Evolutionary conservation across 1,140 invertebrate genomes (phyloP).

Genomic region (Matsumurasca onukii): DNA sequence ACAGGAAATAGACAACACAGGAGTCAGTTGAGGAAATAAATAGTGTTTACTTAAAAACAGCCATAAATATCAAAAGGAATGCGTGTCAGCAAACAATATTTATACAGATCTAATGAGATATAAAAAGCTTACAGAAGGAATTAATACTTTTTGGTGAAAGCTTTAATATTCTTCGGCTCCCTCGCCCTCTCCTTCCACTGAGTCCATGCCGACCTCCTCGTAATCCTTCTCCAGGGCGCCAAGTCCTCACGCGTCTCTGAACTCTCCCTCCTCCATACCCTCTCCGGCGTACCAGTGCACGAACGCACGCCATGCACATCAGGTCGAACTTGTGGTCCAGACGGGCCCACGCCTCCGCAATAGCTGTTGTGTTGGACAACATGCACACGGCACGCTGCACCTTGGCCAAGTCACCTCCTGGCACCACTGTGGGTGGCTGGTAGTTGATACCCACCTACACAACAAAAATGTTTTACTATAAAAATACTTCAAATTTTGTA

Average conservation of each 20-base stretch:
- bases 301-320: conserved; percentile 59
- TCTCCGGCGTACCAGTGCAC: conserved; percentile 53
- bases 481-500: no score
- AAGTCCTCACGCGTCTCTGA: conserved; percentile 65
- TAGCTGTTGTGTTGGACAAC: conserved; percentile 83
- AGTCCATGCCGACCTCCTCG: conserved; percentile 66
- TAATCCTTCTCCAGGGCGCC: conserved; percentile 66
- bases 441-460: conserved; percentile 79
- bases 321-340: conserved; percentile 66
- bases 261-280: conserved; percentile 67
- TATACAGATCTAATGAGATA: no score
- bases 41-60: no score
- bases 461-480: no score
- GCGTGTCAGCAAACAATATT: no score
- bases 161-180: conserved; percentile 49
- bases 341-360: conserved; percentile 82
- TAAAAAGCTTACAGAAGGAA: no score
- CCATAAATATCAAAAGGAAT: no score
- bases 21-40: no score
- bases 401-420: conserved; percentile 75
- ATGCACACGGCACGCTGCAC: conserved; percentile 78
- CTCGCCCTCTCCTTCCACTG: conserved; percentile 55
- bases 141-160: no score
- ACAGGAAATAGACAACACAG: no score
- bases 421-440: conserved; percentile 78